A percentile compares a stretch with the other conserved stretches of the same genome.
phyloP scores from a whole-genome alignment of 1,140 invertebrate genomes.

The Venturia canescens region DNA sequence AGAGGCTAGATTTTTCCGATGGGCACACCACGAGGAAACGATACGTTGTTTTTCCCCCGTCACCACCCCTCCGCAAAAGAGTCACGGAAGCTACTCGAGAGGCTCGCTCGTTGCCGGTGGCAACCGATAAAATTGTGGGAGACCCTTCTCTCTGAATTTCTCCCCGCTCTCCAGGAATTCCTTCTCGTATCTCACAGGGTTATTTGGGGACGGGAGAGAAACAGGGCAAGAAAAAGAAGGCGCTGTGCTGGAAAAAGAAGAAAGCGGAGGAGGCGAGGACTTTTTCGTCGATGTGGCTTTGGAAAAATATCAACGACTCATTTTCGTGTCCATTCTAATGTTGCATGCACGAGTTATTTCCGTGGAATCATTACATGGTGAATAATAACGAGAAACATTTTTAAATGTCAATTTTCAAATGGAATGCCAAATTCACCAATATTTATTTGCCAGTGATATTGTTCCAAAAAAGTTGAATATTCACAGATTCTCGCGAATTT shows the following conservation, averaged over 20 bases:
- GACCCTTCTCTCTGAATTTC: conserved; percentile 42
- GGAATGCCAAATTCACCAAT: no score
- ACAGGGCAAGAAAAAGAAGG: conserved; percentile 6
- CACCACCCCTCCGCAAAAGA: conserved; percentile 51
- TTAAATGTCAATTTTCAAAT: neutral
- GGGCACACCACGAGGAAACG: conserved; percentile 42
- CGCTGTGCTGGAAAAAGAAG: conserved; percentile 18
- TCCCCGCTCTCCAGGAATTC: conserved; percentile 49
- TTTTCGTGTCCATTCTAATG: neutral
- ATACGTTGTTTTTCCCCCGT: conserved; percentile 43
- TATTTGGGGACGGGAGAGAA: conserved; percentile 42
- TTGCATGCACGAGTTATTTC: neutral
- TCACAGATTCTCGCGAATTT: no score
- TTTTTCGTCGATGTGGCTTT: neutral
- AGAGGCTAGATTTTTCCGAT: conserved; percentile 7
- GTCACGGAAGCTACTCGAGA: conserved; percentile 59
- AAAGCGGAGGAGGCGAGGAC: conserved; percentile 14
- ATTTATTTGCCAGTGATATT: no score
- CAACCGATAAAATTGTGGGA: conserved; percentile 57
- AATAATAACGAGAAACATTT: neutral
- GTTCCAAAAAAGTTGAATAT: no score
- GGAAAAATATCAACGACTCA: neutral
- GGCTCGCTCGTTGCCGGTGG: conserved; percentile 62
- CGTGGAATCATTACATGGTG: neutral
- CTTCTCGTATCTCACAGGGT: conserved; percentile 29